Evolutionary conservation across 2,797 vertebrate genomes (phyloP).

Genomic region (Tangara arthus): DNA sequence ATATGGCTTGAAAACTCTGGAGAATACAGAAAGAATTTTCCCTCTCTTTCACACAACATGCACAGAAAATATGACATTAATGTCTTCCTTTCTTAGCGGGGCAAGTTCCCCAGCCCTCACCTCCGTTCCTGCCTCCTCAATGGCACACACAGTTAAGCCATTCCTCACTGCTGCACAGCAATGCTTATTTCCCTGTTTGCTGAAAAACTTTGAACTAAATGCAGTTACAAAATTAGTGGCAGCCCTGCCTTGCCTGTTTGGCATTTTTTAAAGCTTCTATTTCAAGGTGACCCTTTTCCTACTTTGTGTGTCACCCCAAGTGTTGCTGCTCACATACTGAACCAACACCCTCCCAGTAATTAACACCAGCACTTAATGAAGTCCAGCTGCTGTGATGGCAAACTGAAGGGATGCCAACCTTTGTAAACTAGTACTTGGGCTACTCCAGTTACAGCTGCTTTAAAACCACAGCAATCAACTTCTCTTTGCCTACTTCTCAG

Average conservation of each 20-base stretch:
- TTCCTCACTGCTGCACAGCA: background rate
- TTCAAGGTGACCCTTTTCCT: slow-evolving; percentile 85
- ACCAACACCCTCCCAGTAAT: slow-evolving; percentile 88
- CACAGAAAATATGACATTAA: background rate
- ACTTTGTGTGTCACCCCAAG: slow-evolving; percentile 76
- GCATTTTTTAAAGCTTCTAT: slow-evolving; percentile 63
- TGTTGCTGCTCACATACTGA: slow-evolving; percentile 74
- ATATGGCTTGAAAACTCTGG: slow-evolving; percentile 26
- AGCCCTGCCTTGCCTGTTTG: background rate
- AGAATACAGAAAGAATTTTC: slow-evolving; percentile 21
- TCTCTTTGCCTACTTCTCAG: slow-evolving; percentile 45
- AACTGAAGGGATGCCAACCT: slow-evolving; percentile 84
- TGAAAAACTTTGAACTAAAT: background rate
- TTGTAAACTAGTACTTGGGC: slow-evolving; percentile 52
- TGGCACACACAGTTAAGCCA: background rate
- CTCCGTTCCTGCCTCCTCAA: background rate
- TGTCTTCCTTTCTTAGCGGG: background rate
- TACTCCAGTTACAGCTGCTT: slow-evolving; percentile 38
- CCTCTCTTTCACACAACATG: background rate
- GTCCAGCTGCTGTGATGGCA: slow-evolving; percentile 92
- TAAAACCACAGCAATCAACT: slow-evolving; percentile 33
- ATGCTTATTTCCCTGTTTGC: background rate
- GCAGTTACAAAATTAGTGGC: background rate
- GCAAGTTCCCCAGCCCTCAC: background rate
- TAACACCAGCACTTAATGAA: slow-evolving; percentile 97